A percentile compares a stretch with the other conserved stretches of the same genome.
These are phyloP conservation scores for Paracyclopina nana DNA, from an alignment of 1,140 invertebrate species.

Conservation along the genomic window DNA sequence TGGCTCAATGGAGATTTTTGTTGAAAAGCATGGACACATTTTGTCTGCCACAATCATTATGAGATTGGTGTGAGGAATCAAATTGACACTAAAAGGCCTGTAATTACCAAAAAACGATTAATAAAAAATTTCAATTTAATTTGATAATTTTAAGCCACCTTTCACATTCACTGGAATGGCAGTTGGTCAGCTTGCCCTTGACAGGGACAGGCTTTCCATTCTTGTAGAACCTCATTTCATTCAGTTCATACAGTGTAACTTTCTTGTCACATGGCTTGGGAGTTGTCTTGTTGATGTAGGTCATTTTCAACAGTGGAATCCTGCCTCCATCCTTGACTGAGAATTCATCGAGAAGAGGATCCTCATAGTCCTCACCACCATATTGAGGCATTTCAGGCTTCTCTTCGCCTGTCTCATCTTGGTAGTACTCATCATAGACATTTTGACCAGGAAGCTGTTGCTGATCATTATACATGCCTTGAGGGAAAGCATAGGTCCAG, in stretches of 20 bases:
- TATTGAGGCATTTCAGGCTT: not conserved
- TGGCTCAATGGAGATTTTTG: conserved; percentile 54
- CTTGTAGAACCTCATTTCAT: conserved; percentile 42
- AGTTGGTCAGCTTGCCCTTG: conserved; percentile 74
- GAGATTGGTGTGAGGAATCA: conserved; percentile 72
- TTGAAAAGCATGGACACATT: conserved; percentile 63
- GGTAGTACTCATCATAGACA: conserved; percentile 2
- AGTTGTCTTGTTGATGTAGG: conserved; percentile 47
- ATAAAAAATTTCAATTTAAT: conserved; percentile 17
- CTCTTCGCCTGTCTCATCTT: not conserved
- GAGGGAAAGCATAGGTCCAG: conserved; percentile 19
- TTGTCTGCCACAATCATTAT: conserved; percentile 73
- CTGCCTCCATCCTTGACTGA: conserved; percentile 14
- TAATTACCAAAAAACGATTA: conserved; percentile 24
- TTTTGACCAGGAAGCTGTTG: not conserved
- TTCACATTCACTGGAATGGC: conserved; percentile 67
- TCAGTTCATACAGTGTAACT: conserved; percentile 62
- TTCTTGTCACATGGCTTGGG: conserved; percentile 62
- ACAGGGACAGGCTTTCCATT: conserved; percentile 50
- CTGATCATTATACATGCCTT: not conserved
- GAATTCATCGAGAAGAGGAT: conserved; percentile 12
- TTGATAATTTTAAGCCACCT: conserved; percentile 34
- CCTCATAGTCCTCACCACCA: not conserved
- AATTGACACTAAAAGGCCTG: conserved; percentile 77
- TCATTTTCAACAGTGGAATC: conserved; percentile 19